phyloP scores from a whole-genome alignment of 2,113 vertebrate genomes.

The Empidonax traillii region DNA sequence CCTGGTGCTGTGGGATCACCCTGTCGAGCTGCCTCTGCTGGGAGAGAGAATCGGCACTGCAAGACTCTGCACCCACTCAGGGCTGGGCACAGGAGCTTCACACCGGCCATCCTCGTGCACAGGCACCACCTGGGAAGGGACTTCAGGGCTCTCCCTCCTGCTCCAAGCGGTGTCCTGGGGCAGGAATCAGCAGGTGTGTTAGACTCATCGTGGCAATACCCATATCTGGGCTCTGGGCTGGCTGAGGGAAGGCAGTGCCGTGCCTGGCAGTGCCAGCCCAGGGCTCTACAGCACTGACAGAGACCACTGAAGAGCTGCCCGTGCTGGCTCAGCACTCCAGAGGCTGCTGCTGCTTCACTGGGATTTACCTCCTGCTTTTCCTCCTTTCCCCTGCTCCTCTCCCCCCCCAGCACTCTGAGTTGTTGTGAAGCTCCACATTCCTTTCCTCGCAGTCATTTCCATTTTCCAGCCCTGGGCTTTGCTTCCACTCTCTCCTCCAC shows the following conservation, averaged over 20 bases:
- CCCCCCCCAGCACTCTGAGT: neutral
- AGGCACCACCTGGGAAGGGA: neutral
- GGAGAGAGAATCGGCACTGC: neutral
- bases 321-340: accelerated
- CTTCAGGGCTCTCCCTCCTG: neutral
- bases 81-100: neutral
- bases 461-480: conserved; percentile 29
- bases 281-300: accelerated
- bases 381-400: neutral
- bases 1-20: neutral
- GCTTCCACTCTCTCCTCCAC: neutral
- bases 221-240: neutral
- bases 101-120: accelerated
- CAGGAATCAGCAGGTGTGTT: neutral
- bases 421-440: conserved; percentile 20
- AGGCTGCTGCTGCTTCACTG: accelerated
- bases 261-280: neutral
- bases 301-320: neutral
- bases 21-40: accelerated
- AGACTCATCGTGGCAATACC: neutral
- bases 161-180: neutral
- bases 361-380: neutral
- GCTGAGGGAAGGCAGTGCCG: neutral
- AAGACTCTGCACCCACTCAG: neutral
- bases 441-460: conserved; percentile 56